Conservation (phyloP, 2,797 vertebrate genomes). For the Gadopsis marmoratus region DNA sequence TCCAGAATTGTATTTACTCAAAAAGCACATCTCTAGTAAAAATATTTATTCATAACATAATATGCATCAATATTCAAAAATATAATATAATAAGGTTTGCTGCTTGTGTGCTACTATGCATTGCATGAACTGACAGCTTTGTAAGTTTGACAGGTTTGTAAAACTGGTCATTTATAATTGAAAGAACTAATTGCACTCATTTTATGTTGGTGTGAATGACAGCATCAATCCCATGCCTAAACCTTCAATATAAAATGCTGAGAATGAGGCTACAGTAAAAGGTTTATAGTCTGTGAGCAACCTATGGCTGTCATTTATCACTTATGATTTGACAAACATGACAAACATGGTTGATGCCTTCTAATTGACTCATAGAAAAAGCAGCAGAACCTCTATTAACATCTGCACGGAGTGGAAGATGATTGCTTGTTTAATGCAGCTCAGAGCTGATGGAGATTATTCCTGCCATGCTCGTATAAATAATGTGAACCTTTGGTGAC, state of each 20-base stretch:
- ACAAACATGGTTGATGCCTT: slow-evolving; percentile 29
- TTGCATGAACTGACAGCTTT: neutral
- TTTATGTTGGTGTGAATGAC: neutral
- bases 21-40: neutral
- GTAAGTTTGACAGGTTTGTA: neutral
- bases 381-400: slow-evolving; percentile 45
- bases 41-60: neutral
- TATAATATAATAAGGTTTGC: neutral
- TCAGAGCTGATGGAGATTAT: slow-evolving; percentile 48
- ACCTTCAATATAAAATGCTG: no score
- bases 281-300: neutral
- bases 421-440: slow-evolving; percentile 42
- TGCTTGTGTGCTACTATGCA: neutral
- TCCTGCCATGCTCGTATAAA: slow-evolving; percentile 39
- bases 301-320: neutral
- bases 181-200: neutral
- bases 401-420: slow-evolving; percentile 39
- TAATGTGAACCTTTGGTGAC: slow-evolving; percentile 35
- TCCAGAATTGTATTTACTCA: neutral
- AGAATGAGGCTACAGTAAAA: neutral
- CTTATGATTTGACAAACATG: neutral
- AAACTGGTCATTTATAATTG: neutral
- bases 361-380: slow-evolving; percentile 69
- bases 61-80: neutral
- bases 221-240: neutral